Conservation (phyloP, 1,140 invertebrate species). For the Leptopilina boulardi region DNA sequence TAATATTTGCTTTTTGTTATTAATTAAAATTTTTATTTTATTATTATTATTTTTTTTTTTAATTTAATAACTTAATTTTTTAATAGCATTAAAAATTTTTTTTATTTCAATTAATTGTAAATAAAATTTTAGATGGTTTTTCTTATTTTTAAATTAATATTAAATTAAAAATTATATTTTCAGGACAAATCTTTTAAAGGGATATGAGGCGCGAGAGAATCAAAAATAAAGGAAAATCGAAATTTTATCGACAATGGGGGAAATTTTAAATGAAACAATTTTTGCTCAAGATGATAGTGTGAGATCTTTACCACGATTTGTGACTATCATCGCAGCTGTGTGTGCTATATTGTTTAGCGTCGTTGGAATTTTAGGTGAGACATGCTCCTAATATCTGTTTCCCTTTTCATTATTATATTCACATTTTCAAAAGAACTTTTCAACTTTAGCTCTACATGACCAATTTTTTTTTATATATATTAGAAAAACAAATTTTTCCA, state of each 20-base stretch:
- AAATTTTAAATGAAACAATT: slow-evolving; percentile 47
- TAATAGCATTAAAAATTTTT: too few species aligned
- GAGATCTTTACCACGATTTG: slow-evolving; percentile 78
- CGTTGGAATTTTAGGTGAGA: slow-evolving; percentile 84
- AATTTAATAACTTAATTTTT: too few species aligned
- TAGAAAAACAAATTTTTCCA: too few species aligned
- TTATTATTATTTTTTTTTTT: too few species aligned
- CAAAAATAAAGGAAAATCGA: not conserved
- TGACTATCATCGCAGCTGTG: slow-evolving; percentile 84
- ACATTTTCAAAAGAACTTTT: not conserved
- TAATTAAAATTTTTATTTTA: too few species aligned
- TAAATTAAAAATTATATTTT: not conserved
- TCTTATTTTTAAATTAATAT: too few species aligned
- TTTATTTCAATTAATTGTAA: not conserved
- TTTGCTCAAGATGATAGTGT: slow-evolving; percentile 43
- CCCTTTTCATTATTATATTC: not conserved
- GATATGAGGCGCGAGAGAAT: slow-evolving; percentile 4
- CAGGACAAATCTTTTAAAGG: not conserved
- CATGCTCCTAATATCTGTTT: not conserved
- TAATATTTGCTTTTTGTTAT: too few species aligned
- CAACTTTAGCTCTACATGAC: too few species aligned
- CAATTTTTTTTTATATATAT: too few species aligned
- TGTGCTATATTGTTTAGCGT: slow-evolving; percentile 88
- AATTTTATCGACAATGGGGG: slow-evolving; percentile 6
- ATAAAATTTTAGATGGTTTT: too few species aligned